These are phyloP conservation scores for Torymus aiolomorphi DNA, from an alignment of 2,888 invertebrate species.

Conservation along the genomic window DNA sequence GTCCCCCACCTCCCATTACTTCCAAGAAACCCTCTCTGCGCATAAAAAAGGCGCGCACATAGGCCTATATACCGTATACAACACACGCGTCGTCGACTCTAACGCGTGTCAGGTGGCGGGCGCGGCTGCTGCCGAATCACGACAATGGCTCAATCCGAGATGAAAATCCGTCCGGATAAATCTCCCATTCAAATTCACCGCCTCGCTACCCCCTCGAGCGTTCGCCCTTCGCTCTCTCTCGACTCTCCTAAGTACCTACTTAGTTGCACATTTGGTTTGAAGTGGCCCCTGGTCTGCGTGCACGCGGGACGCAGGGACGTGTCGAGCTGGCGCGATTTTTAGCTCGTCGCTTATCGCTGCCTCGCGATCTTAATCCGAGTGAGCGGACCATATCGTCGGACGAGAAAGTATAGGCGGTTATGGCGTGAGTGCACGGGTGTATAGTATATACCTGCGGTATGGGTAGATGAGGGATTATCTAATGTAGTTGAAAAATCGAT, in stretches of 20 bases:
- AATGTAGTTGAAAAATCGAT: constrained; percentile 51
- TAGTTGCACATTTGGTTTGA: constrained; percentile 75
- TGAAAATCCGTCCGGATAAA: constrained; percentile 70
- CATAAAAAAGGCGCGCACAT: too few relatives aligned
- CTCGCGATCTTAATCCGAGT: constrained; percentile 59
- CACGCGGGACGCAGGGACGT: too few relatives aligned
- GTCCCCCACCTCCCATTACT: too few relatives aligned
- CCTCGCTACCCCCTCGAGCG: constrained; percentile 46
- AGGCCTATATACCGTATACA: too few relatives aligned
- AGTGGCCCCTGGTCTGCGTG: constrained; percentile 31
- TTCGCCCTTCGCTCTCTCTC: constrained; percentile 61
- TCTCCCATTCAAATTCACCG: constrained; percentile 74
- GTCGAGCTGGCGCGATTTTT: background rate
- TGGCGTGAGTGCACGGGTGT: background rate
- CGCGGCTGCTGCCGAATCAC: background rate
- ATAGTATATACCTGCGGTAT: constrained; percentile 1
- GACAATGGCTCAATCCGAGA: constrained; percentile 72
- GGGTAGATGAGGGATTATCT: constrained; percentile 27
- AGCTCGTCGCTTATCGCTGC: background rate
- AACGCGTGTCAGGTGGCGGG: constrained; percentile 68
- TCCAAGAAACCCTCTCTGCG: too few relatives aligned
- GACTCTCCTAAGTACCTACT: constrained; percentile 73
- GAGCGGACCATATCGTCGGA: background rate
- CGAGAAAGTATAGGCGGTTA: too few relatives aligned
- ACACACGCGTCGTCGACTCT: too few relatives aligned